These are phyloP conservation scores for Enchytraeus crypticus DNA, from an alignment of 2,888 invertebrate species.

Conservation along the genomic window DNA sequence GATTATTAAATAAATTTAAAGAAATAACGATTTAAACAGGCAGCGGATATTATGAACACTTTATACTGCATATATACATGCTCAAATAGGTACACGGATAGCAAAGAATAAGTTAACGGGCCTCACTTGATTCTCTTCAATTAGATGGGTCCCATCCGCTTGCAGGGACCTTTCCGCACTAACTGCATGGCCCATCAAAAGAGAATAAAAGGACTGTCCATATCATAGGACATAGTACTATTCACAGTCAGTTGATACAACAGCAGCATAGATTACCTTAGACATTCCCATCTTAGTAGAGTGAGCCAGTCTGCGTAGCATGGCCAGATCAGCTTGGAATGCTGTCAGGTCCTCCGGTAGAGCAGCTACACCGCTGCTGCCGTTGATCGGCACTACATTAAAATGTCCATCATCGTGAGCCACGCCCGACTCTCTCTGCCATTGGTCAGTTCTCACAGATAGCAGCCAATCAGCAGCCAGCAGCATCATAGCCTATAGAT, in stretches of 20 bases:
- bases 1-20: no score
- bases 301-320: conserved; percentile 73
- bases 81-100: no score
- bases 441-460: conserved; percentile 77
- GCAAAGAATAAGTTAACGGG: no score
- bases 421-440: conserved; percentile 60
- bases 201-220: no score
- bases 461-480: conserved; percentile 89
- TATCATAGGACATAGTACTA: no score
- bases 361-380: conserved; percentile 44
- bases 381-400: conserved; percentile 19
- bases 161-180: no score
- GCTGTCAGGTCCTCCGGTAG: conserved; percentile 60
- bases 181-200: no score
- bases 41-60: no score
- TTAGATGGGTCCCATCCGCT: no score
- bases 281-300: conserved; percentile 58
- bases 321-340: conserved; percentile 79
- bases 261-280: conserved; percentile 35
- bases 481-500: conserved; percentile 69
- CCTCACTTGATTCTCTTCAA: no score
- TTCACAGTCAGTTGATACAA: not conserved
- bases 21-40: no score
- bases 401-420: conserved; percentile 48
- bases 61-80: no score